Base-by-base conservation (phyloP, 2,888 invertebrate species). In the Pammene aurita region DNA sequence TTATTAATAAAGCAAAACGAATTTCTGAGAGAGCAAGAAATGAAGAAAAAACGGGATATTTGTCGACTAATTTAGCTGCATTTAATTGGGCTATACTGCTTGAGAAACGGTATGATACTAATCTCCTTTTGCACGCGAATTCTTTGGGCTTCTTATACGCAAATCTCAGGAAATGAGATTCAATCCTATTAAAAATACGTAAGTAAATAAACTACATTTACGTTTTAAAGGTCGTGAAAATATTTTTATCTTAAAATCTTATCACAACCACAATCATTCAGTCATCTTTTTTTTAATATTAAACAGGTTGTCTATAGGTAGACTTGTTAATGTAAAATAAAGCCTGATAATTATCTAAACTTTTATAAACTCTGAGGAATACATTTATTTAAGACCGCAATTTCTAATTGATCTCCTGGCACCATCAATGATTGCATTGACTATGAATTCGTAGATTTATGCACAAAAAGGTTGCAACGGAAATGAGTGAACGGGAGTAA, bases 91-190 rank as follows among this genome's bases (percentile, higher is more conserved):
- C 26, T 0, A 48, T 52, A 26, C 62, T 52, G 41, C 62, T 52
- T 52, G 16, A 41, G 50, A 52, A 50, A 61, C 61, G 7, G 48
- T 62, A 41, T 41, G 41, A 41, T 52, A 52, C 10, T 52, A 52
- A 62, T 62, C 62, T 52, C 2, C n/a, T 41, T 52, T 52, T 26
- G 50, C 62, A 62, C 62, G 62, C 50, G 52, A 7, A 50, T 62
- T 50, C 11, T 48, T 13, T 38, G 13, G 1, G 10, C 4, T 34
- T 46, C 7, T 16, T 11, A 26, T 18, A 50, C 13, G 50, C 5
- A 26, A 26, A 18, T 26, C 18, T 50, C 50, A 0, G 6, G 10
- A 34, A 61, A 16, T 16, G 38, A 61, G 18, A 10, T 18, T 10
- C 4, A 50, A 26, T 5, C 11, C 5, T 50, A 13, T 10, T 50